These are phyloP conservation scores for Deilephila porcellus DNA, from an alignment of 2,888 invertebrate genomes.

Conservation along the genomic window DNA sequence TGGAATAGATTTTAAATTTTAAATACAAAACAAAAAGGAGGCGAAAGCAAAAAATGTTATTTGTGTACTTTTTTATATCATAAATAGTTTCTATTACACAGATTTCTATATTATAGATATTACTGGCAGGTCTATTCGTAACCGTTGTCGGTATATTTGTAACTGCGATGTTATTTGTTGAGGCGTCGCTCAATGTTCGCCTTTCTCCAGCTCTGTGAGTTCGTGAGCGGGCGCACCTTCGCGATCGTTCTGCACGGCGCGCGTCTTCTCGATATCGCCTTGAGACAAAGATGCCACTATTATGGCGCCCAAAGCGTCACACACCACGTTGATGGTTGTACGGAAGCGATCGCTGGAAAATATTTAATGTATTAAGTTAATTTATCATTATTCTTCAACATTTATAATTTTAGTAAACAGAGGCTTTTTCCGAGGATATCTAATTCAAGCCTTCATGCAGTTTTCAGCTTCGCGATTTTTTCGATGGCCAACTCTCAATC, in stretches of 20 bases:
- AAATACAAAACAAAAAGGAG: no score
- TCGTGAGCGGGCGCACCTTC: conserved; percentile 86
- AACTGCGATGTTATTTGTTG: not conserved
- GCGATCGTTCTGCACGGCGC: conserved; percentile 70
- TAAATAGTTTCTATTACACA: not conserved
- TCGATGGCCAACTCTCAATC: no score
- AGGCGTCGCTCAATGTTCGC: conserved; percentile 62
- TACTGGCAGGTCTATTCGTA: not conserved
- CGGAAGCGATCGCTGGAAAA: conserved; percentile 92
- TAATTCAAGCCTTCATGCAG: no score
- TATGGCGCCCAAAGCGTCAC: conserved; percentile 97
- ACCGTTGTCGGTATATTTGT: conserved; percentile 7
- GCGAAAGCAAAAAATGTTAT: not conserved
- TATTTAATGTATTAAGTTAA: no score
- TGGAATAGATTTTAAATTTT: not conserved
- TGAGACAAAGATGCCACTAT: conserved; percentile 94
- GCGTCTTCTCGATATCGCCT: conserved; percentile 85
- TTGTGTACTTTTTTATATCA: not conserved
- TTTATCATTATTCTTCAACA: no score
- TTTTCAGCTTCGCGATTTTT: no score
- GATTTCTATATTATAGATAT: no score
- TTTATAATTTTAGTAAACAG: no score
- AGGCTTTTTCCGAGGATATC: no score
- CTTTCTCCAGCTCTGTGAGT: conserved; percentile 86
- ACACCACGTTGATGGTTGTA: conserved; percentile 96